Evolutionary conservation across 2,888 invertebrate genomes (phyloP), one percentile per base, ranked within the genome.

Genomic region (Hydriomena furcata): DNA sequence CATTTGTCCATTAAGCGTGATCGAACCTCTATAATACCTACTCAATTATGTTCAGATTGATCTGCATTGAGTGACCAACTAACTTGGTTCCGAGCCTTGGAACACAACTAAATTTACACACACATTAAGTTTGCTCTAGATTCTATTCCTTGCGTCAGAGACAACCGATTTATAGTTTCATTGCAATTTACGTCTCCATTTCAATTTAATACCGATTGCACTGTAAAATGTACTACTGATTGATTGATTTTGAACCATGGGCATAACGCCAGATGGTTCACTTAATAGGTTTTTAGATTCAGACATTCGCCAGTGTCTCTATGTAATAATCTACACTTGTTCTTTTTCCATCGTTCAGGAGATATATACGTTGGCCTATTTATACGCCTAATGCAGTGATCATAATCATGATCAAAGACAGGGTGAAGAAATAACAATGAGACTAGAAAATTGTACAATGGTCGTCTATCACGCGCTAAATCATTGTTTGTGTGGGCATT

Each of bases 61-160:
- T 76, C 74, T 71, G 67, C 63, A 66, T 62, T 67, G 60, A 73
- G 61, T 69, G 71, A 59, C 71, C 71, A 3, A 3, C 2, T 17
- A 71, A 72, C 71, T 68, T 68, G 67, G 67, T 66, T 65, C 63
- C 65, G 65, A 68, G 69, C 71, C 70, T 72, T 66, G 65, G 64
- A 68, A 71, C 68, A 67, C 70, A 71, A 64, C 75, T 69, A 70
- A 79, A 82, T 82, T 80, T 79, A 75, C 79, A 79, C 80, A 76
- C 73, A 77, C 78, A 80, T 79, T 82, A 75, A 71, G 68, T 71
- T 75, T 76, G 81, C 73, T 81, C 81, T 65, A 81, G 76, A 73
- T 80, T 80, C 69, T 67, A 67, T 73, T 73, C 61, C 66, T 82
- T 80, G 73, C 79, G 66, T 78, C 73, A 79, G 54, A 50, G 56